Evolutionary conservation across 2,888 invertebrate genomes (phyloP).

Genomic region (Troilus luridus): DNA sequence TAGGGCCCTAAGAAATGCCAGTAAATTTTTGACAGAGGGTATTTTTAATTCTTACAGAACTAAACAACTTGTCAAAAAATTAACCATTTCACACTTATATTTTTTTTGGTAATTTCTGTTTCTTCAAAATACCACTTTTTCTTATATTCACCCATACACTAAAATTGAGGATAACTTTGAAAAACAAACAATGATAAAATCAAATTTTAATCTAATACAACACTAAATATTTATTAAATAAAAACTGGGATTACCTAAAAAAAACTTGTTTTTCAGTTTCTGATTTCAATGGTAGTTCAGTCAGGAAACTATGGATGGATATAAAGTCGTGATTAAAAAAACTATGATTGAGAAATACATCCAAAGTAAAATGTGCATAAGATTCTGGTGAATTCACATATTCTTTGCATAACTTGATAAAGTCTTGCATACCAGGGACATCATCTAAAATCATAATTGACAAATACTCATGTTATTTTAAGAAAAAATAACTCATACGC

Average conservation of each 20-base stretch:
- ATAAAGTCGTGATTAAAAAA: conserved; percentile 91
- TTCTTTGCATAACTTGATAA: conserved; percentile 79
- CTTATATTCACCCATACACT: too few relatives aligned
- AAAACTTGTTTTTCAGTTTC: conserved; percentile 84
- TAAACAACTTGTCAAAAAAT: too few relatives aligned
- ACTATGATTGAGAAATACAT: conserved; percentile 78
- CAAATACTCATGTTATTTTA: background rate
- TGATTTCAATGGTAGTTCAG: conserved; percentile 84
- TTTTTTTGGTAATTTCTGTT: too few relatives aligned
- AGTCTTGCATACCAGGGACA: conserved; percentile 79
- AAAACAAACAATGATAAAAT: background rate
- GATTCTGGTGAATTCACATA: conserved; percentile 79
- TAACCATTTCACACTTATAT: too few relatives aligned
- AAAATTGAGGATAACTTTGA: background rate
- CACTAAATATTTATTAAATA: background rate
- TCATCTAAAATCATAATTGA: conserved; percentile 72
- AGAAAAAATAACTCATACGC: background rate
- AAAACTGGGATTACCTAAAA: conserved; percentile 74
- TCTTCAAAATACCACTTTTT: too few relatives aligned
- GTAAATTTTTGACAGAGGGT: too few relatives aligned
- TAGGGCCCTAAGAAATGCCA: too few relatives aligned
- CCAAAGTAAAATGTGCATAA: conserved; percentile 77
- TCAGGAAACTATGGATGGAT: conserved; percentile 84
- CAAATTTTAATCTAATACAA: background rate
- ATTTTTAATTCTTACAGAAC: too few relatives aligned